Conservation (phyloP, 2,797 vertebrate species). For the Taenioides sp. region DNA sequence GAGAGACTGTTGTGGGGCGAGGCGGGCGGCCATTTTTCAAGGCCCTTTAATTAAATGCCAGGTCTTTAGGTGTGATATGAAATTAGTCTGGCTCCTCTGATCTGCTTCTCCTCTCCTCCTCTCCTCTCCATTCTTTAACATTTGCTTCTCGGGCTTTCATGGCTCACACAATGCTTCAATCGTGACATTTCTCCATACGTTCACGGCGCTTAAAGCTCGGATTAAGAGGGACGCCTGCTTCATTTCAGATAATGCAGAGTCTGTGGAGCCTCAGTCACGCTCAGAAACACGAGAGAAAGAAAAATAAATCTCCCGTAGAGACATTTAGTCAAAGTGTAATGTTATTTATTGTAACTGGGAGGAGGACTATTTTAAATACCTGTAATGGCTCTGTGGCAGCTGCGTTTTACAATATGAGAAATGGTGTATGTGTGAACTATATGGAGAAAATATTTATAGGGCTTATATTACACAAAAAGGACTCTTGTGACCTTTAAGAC, state of each 20-base stretch:
- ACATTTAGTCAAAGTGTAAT: slow-evolving; percentile 32
- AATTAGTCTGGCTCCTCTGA: slow-evolving; percentile 76
- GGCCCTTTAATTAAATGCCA: slow-evolving; percentile 78
- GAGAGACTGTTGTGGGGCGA: slow-evolving; percentile 73
- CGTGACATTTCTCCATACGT: slow-evolving; percentile 67
- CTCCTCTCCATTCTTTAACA: slow-evolving; percentile 76
- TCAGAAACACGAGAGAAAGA: slow-evolving; percentile 34
- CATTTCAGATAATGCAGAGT: slow-evolving; percentile 59
- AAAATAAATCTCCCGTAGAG: slow-evolving; percentile 25
- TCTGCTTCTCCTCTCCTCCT: slow-evolving; percentile 62
- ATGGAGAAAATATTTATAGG: too few relatives aligned
- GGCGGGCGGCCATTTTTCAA: slow-evolving; percentile 72
- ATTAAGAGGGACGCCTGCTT: slow-evolving; percentile 67
- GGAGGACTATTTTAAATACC: slow-evolving; percentile 21
- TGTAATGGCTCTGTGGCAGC: background rate
- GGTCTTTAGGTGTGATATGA: slow-evolving; percentile 80
- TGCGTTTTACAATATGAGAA: too few relatives aligned
- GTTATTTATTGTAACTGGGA: slow-evolving; percentile 41
- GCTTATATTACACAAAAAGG: too few relatives aligned
- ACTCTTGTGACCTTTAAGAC: too few relatives aligned
- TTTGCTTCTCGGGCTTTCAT: slow-evolving; percentile 64
- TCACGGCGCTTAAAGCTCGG: slow-evolving; percentile 66
- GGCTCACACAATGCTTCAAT: slow-evolving; percentile 69
- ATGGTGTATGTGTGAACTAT: too few relatives aligned
- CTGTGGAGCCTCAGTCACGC: slow-evolving; percentile 38